Conservation (phyloP, 2,888 invertebrate genomes). For the Leptinotarsa tumamoca region DNA sequence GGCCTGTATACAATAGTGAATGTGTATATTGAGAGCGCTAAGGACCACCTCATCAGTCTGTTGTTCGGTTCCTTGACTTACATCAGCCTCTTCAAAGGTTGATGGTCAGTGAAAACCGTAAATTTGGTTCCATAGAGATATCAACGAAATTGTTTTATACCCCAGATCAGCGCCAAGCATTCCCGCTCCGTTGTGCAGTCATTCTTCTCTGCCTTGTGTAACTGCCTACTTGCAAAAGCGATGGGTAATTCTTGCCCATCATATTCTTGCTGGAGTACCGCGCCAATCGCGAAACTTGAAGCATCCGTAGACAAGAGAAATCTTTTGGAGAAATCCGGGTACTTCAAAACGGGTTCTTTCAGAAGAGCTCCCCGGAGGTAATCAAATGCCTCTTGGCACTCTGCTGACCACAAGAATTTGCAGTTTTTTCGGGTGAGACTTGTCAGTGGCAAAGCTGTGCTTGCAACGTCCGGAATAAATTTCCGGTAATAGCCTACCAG, state of each 20-base stretch:
- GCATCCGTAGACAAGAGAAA: conserved; percentile 43
- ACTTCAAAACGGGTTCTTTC: conserved; percentile 42
- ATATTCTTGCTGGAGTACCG: conserved; percentile 46
- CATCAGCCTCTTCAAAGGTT: conserved; percentile 44
- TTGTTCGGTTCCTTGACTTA: conserved; percentile 36
- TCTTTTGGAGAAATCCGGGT: conserved; percentile 46
- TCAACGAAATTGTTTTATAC: conserved; percentile 43
- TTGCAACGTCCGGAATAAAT: conserved; percentile 34
- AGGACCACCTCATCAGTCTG: conserved; percentile 41
- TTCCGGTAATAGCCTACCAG: conserved; percentile 42
- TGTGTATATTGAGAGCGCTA: conserved; percentile 39
- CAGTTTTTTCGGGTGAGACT: conserved; percentile 33
- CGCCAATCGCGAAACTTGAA: conserved; percentile 46
- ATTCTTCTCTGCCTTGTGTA: conserved; percentile 40
- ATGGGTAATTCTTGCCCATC: conserved; percentile 19
- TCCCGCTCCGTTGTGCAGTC: conserved; percentile 43
- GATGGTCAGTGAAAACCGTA: conserved; percentile 41
- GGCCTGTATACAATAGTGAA: conserved; percentile 40
- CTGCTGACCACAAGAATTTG: conserved; percentile 29
- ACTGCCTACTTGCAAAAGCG: conserved; percentile 32
- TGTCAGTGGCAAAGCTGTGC: conserved; percentile 34
- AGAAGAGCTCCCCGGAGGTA: conserved; percentile 30
- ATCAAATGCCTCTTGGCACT: conserved; percentile 35
- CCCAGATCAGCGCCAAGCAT: conserved; percentile 43
- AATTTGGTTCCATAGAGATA: conserved; percentile 42